Conservation (phyloP, 2,113 vertebrate species). For the Regulus satrapa region DNA sequence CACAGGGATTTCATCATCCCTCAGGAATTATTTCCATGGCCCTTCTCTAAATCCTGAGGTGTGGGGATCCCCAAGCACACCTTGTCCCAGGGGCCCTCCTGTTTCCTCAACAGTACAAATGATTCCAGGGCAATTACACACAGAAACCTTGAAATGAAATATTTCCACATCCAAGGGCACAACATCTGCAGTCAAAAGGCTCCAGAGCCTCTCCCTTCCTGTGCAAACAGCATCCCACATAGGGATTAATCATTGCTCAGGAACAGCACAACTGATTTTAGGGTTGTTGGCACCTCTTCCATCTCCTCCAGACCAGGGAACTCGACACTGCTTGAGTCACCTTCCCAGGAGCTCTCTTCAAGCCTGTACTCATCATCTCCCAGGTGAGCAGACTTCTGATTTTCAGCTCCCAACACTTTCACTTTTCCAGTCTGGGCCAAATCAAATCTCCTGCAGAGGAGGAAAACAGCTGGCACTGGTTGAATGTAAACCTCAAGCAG, state of each 20-base stretch:
- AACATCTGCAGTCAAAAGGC: not conserved
- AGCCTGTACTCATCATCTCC: not conserved
- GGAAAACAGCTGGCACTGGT: not conserved
- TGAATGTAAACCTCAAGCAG: not conserved
- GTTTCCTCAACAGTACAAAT: not conserved
- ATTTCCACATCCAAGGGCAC: not conserved
- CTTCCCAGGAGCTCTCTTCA: not conserved
- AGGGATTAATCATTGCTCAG: not conserved
- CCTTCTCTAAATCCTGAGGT: not conserved
- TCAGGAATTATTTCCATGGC: not conserved
- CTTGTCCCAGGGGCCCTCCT: not conserved
- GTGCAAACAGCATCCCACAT: not conserved
- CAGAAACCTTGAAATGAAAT: not conserved
- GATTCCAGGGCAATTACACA: not conserved
- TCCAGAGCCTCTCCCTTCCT: constrained; percentile 37
- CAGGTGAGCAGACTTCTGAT: not conserved
- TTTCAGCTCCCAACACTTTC: not conserved
- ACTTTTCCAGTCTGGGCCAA: not conserved
- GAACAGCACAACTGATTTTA: not conserved
- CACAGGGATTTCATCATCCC: not conserved
- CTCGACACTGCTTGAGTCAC: not conserved
- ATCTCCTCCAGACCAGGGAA: not conserved
- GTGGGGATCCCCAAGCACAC: not conserved
- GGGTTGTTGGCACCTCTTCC: not conserved
- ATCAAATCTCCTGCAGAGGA: not conserved